Base-by-base conservation (phyloP, 2,797 vertebrate species). In the Trachops cirrhosus region DNA sequence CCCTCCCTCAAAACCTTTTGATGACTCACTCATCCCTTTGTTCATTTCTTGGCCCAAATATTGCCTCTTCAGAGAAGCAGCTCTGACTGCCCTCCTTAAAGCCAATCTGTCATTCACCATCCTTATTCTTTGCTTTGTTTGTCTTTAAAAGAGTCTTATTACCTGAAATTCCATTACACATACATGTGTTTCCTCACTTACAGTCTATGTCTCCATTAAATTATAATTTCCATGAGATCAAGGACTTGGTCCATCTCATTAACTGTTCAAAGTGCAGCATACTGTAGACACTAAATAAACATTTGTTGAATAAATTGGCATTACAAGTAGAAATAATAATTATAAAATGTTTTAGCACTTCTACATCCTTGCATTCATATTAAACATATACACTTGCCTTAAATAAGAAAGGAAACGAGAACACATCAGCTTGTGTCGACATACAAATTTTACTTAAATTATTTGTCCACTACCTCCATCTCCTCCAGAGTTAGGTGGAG, bases 31-130 rank as follows among this genome's bases (percentile, higher is more conserved):
- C 54, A 67, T 91, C 34, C 39, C 39, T 79, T 74, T 68, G 52
- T 90, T 88, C 77, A 74, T 46, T 87, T 91, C 88, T 91, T 89
- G 93, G 86, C 57, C 62, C 88, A 94, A 89, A n/a, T 57, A 92
- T 88, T 74, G 85, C 78, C 91, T 94, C 78, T 83, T 78, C 19
- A 67, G 54, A 88, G 74, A 91, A 82, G 62, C 52, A 89, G 95
- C 89, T 70, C 50, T 41, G 37, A 85, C 62, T 79, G 48, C 52
- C n/a, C 64, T 89, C 16, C 68, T 19, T 73, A 67, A 64, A 94
- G 54, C 39, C 74, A 50, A 71, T 3, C 54, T 93, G 68, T 86
- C 88, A 88, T 19, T 95, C 75, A 57, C 24, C 32, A 37, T 37
- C 37, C 10, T 77, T 68, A 62, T 68, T 78, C 54, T 37, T 91